Evolutionary conservation across 1,140 invertebrate genomes (phyloP).

Genomic region (Drosophila auraria): DNA sequence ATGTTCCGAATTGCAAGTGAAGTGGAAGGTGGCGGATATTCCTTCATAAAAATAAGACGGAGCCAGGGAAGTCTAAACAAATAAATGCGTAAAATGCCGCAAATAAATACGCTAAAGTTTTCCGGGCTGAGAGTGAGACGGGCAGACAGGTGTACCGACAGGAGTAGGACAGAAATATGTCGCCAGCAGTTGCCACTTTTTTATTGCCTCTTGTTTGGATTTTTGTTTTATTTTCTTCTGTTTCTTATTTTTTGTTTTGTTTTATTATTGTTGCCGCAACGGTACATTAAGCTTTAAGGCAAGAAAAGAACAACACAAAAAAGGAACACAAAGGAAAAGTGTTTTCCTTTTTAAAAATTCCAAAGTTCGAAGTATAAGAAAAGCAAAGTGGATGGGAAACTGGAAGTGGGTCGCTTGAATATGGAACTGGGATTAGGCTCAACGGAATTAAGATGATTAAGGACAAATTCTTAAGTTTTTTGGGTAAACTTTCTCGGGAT

Average conservation of each 20-base stretch:
- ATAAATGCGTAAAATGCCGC: constrained; percentile 84
- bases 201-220: constrained; percentile 59
- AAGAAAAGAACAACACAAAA: constrained; percentile 47
- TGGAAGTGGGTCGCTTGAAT: constrained; percentile 17
- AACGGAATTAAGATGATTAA: constrained; percentile 43
- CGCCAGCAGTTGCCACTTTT: constrained; percentile 72
- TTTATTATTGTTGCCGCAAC: constrained; percentile 78
- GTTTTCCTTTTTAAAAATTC: constrained; percentile 22
- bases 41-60: constrained; percentile 3
- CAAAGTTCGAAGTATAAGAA: constrained; percentile 59
- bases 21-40: constrained; percentile 49
- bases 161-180: constrained; percentile 64
- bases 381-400: constrained; percentile 14
- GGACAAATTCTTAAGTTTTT: constrained; percentile 7
- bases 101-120: constrained; percentile 77
- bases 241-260: constrained; percentile 41
- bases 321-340: constrained; percentile 49
- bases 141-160: constrained; percentile 22
- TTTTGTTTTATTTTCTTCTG: constrained; percentile 37
- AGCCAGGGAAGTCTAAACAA: constrained; percentile 68
- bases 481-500: constrained; percentile 2
- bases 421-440: constrained; percentile 34
- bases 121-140: constrained; percentile 1
- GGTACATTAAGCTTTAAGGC: constrained; percentile 80
- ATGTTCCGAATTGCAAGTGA: constrained; percentile 56